Evolutionary conservation across 1,140 invertebrate species (phyloP), one percentile per base, ranked within the genome.

Genomic region (Ptiloglossa arizonensis): DNA sequence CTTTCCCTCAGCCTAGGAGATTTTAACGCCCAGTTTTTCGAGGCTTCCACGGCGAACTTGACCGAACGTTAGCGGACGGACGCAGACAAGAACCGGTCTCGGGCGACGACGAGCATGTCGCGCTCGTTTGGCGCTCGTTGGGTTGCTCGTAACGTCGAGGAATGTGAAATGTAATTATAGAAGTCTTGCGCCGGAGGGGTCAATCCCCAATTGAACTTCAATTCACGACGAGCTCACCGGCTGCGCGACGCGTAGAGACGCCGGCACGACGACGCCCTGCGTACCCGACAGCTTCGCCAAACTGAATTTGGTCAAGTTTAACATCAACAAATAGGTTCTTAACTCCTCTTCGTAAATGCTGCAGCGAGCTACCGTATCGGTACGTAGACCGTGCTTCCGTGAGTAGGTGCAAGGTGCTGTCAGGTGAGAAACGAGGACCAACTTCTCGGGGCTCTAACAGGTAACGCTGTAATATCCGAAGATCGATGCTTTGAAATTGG

Each of bases 91-190:
- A 86, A 85, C 84, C 83, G 84, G 80, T 81, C 82, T 35, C 48
- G 13, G 44, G 24, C 57, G 67, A 69, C 24, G 24, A 54, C 54
- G 79, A 77, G 75, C 52, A 54, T 82, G 79, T 86, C 79, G 82
- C 74, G 82, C 79, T 83, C 70, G 82, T 85, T 85, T 70, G 81
- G 71, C 11, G 66, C 82, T 76, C 83, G 82, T 85, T 48, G 56
- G 35, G 54, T 29, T 59, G 84, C 80, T 85, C 82, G 83, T 86
- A 86, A 86, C 83, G 64, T 54, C 84, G 76, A 46, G 84, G 84
- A 86, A 86, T 86, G 84, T 80, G 80, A 86, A 86, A 86, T 86
- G 83, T 85, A 86, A 86, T 86, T 86, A 86, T 81, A 79, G 80
- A 85, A 86, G 71, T 86, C 77, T 86, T 84, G 83, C 75, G 83